Conservation (phyloP, 1,140 invertebrate species). For the Bombyx mori region DNA sequence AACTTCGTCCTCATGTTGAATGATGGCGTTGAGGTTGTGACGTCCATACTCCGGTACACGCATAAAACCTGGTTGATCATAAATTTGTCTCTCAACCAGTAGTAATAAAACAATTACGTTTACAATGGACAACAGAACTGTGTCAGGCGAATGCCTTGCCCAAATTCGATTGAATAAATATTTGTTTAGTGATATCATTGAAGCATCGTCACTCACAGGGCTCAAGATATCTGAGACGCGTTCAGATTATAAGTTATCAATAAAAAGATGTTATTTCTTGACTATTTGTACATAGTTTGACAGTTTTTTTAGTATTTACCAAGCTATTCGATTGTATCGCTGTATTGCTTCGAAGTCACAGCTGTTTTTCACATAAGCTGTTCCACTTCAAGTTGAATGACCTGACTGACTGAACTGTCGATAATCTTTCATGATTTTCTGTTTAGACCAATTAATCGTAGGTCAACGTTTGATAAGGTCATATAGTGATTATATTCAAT, state of each 20-base stretch:
- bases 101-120: no score
- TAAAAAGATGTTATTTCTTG: constrained; percentile 14
- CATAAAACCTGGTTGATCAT: no score
- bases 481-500: not conserved
- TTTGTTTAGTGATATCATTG: constrained; percentile 14
- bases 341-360: constrained; percentile 25
- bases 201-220: not conserved
- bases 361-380: constrained; percentile 35
- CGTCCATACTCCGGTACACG: no score
- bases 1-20: no score
- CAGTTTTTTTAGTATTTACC: constrained; percentile 9
- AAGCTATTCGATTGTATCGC: constrained; percentile 27
- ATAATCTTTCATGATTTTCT: constrained; percentile 28
- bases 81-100: no score
- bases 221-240: constrained; percentile 8
- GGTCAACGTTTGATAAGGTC: constrained; percentile 17
- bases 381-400: constrained; percentile 44
- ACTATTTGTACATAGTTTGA: constrained; percentile 20
- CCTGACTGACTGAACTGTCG: constrained; percentile 28
- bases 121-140: no score
- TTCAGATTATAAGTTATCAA: constrained; percentile 3
- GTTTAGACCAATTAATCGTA: constrained; percentile 9
- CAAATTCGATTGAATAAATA: constrained; percentile 13
- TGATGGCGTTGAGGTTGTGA: no score
- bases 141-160: constrained; percentile 2